Conservation (phyloP, 2,888 invertebrate species). For the Frankliniella intonsa region DNA sequence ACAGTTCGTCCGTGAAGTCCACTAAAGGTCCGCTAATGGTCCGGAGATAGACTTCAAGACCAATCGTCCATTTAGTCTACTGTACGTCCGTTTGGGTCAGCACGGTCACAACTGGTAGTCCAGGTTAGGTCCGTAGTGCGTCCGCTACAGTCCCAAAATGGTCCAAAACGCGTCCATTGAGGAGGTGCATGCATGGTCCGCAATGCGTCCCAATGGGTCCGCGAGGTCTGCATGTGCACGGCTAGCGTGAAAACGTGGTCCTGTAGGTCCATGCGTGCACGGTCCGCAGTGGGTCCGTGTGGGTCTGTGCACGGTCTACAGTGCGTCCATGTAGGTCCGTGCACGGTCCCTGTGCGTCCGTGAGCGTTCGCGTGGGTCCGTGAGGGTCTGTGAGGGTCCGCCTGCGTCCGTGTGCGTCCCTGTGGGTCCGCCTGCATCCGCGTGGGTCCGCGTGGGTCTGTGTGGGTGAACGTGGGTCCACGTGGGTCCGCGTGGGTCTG, state of each 20-base stretch:
- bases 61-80: neutral
- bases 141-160: neutral
- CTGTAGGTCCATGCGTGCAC: neutral
- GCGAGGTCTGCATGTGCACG: neutral
- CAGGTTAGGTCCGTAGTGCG: neutral
- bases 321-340: too few species aligned
- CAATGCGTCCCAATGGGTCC: neutral
- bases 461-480: too few species aligned
- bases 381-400: too few species aligned
- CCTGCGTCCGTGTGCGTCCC: too few species aligned
- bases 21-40: neutral
- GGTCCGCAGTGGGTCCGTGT: neutral
- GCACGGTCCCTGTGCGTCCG: neutral
- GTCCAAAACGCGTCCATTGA: neutral
- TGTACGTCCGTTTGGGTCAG: neutral
- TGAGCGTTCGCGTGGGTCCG: neutral
- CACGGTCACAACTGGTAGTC: neutral
- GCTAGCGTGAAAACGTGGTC: neutral
- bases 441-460: too few species aligned
- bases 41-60: neutral
- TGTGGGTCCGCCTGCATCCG: too few species aligned
- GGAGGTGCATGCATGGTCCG: neutral
- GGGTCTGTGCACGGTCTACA: neutral
- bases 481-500: too few species aligned
- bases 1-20: neutral